Conservation (phyloP, 2,113 vertebrate genomes). For the Rhinolophus sinicus region DNA sequence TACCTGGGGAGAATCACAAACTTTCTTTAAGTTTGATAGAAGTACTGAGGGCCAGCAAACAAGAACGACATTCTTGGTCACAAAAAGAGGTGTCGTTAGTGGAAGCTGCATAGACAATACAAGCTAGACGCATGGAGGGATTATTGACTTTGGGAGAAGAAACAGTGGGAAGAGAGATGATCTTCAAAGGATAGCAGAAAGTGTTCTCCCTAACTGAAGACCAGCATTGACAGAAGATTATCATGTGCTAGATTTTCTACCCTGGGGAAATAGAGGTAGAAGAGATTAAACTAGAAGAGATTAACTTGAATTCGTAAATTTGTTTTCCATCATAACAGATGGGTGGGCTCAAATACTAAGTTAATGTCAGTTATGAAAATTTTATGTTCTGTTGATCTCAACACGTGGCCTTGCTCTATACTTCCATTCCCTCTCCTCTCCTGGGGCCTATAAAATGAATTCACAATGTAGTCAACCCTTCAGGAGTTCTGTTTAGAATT, state of each 20-base stretch:
- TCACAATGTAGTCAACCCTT: neutral
- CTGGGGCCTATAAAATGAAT: neutral
- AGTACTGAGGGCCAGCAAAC: neutral
- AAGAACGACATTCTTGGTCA: neutral
- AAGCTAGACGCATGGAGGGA: neutral
- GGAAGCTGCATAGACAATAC: neutral
- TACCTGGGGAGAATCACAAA: neutral
- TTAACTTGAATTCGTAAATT: neutral
- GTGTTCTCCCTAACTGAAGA: neutral
- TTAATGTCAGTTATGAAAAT: neutral
- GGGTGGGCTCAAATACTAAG: neutral
- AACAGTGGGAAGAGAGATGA: neutral
- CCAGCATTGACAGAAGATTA: neutral
- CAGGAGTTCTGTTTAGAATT: neutral
- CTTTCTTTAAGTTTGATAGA: neutral
- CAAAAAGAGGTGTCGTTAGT: neutral
- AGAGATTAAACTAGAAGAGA: neutral
- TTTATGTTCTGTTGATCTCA: neutral
- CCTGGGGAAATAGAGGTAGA: neutral
- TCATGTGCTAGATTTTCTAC: neutral
- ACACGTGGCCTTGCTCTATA: neutral
- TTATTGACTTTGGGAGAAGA: neutral
- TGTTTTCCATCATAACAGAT: conserved; percentile 12
- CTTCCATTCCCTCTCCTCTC: neutral
- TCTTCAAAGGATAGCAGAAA: neutral